Conservation (phyloP, 2,888 invertebrate species). For the Agrotis exclamationis region DNA sequence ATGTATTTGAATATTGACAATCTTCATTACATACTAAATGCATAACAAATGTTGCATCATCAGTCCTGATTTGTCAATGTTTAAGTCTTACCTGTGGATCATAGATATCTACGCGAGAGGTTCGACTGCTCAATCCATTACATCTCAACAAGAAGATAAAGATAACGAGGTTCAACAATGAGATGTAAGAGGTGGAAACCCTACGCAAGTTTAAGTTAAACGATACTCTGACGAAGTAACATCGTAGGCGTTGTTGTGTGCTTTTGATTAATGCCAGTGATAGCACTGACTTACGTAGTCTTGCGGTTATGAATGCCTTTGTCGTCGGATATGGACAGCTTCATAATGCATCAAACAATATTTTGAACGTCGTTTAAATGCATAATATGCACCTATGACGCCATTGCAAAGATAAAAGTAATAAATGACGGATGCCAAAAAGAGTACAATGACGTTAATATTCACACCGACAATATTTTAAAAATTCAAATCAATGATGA, state of each 20-base stretch:
- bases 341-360: slow-evolving; percentile 11
- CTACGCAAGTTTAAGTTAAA: slow-evolving; percentile 49
- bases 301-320: slow-evolving; percentile 36
- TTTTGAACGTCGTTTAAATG: slow-evolving; percentile 27
- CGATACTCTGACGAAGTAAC: slow-evolving; percentile 38
- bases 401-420: slow-evolving; percentile 27
- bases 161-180: slow-evolving; percentile 40
- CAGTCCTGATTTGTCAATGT: slow-evolving; percentile 4
- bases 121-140: slow-evolving; percentile 21
- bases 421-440: slow-evolving; percentile 28
- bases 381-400: slow-evolving; percentile 37
- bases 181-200: slow-evolving; percentile 39
- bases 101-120: slow-evolving; percentile 18
- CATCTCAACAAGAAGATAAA: slow-evolving; percentile 41
- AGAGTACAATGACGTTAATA: slow-evolving; percentile 34
- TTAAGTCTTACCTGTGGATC: slow-evolving; percentile 5
- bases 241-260: slow-evolving; percentile 52
- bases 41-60: slow-evolving; percentile 15
- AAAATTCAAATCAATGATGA: slow-evolving; percentile 44
- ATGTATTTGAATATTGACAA: background rate
- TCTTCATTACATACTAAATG: no score
- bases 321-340: slow-evolving; percentile 31
- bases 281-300: slow-evolving; percentile 43
- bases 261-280: slow-evolving; percentile 57
- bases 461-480: slow-evolving; percentile 38